phyloP scores from a whole-genome alignment of 2,888 invertebrate species.

The Drosophila siamana region DNA sequence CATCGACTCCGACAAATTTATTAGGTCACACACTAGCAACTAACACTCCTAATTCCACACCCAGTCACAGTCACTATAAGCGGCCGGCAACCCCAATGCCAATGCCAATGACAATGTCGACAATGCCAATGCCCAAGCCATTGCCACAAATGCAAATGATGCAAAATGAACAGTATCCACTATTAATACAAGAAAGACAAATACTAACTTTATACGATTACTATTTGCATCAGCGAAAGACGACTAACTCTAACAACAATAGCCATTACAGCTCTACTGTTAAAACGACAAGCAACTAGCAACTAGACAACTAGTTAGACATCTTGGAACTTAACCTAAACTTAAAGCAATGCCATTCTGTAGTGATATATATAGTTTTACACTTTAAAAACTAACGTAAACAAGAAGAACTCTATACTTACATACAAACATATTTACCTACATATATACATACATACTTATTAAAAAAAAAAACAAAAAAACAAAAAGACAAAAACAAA shows the following conservation, averaged over 20 bases:
- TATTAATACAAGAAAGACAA: conserved; percentile 75
- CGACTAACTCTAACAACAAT: conserved; percentile 32
- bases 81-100: conserved; percentile 24
- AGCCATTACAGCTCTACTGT: conserved; percentile 36
- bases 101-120: conserved; percentile 15
- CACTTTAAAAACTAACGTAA: conserved; percentile 20
- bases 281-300: conserved; percentile 63
- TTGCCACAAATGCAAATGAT: conserved; percentile 25
- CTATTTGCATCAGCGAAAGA: conserved; percentile 76
- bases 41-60: background rate
- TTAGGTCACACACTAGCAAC: background rate
- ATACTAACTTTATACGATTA: conserved; percentile 82
- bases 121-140: conserved; percentile 16
- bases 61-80: conserved; percentile 17
- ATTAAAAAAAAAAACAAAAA: conserved; percentile 13
- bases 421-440: conserved; percentile 28
- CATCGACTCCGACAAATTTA: too few relatives aligned
- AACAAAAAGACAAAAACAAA: conserved; percentile 7
- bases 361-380: conserved; percentile 79
- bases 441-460: conserved; percentile 23
- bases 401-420: conserved; percentile 28
- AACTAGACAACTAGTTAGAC: conserved; percentile 18
- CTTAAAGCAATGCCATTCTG: conserved; percentile 85
- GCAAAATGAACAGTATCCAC: conserved; percentile 62
- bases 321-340: conserved; percentile 48